Base-by-base conservation (phyloP, 2,888 invertebrate species). In the Onthophagus sagittarius region DNA sequence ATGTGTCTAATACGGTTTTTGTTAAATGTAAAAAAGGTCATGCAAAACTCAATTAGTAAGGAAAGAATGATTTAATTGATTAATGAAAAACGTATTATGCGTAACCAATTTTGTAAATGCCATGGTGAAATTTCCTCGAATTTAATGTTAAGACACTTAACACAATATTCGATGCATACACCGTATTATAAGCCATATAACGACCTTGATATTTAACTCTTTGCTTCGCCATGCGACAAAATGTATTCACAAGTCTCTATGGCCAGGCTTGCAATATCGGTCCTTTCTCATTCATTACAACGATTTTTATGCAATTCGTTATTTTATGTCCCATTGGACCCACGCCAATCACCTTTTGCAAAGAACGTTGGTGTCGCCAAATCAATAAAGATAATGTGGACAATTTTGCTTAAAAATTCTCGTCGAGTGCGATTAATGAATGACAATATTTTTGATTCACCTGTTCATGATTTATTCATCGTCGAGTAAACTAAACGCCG, bases 141-240 rank as follows among this genome's bases (percentile, higher is more conserved):
- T 64, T 64, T 53, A 53, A 53, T 53, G 11, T 9, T 53, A 53
- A 53, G 3, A 23, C 3, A 23, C 23, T 23, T 53, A 53, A 53
- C 11, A 53, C 11, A 53, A 53, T 53, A 53, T 53, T 53, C 53
- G 62, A 62, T 70, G 39, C 14, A 70, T 53, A 62, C 23, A 23
- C 23, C 23, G 23, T 23, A 23, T 23, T 23, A 23, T 70, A 62
- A 70, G 70, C 39, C 70, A 70, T 70, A 53, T 39, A 62, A 15
- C 15, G 62, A 70, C 70, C 70, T 70, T 70, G 70, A 70, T 70
- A 70, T 70, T 70, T 70, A 39, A 62, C 39, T 70, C 70, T 70
- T 70, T 70, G 15, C 15, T 62, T 9, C 15, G 62, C 15, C 39
- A 70, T 70, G 70, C 62, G 70, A 70, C 70, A 70, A 70, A 70